Base-by-base conservation (phyloP, 2,113 vertebrate species). In the Sinosuthora webbiana region DNA sequence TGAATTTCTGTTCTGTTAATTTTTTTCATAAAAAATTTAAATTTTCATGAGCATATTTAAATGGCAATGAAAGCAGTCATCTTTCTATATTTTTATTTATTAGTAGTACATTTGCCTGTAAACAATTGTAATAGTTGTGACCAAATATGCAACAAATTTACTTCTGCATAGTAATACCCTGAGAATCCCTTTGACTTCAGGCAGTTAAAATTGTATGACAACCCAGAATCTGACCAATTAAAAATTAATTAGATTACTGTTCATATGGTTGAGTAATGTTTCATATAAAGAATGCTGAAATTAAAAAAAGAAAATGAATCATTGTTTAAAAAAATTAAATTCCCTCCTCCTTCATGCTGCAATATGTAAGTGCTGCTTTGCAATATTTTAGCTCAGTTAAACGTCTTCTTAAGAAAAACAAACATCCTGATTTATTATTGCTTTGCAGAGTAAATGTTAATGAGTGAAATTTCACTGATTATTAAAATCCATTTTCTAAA, bases 371-470 rank as follows among this genome's bases (percentile, higher is more conserved):
- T 39, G 10, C 63, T 67, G 8, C 52, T 91, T n/a, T 81, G 50
- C 77, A 93, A 56, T 93, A 84, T 86, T 89, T 94, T 59, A 81
- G 52, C 78, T 94, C 87, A 20, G 52, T 84, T 82, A 93, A 84
- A 87, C 78, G 56, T 81, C 83, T 89, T 56, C 76, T 82, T 87
- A 93, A 79, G 69, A 91, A 84, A 93, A 83, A 84, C n/a, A 73
- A 91, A 84, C 69, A 70, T 82, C 13, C 56, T 78, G 56, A 89
- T 94, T 84, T 89, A 81, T 84, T 60, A 22, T 50, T 63, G 35
- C 27, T 93, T 89, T 75, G 13, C 45, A 71, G 39, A 74, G 33
- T 87, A 82, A 91, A 81, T 89, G 73, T 83, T 87, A 93, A 87
- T 78, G 74, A 95, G 16, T 89, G 35, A 91, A 95, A 92, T 80